Base-by-base conservation (phyloP, 2,113 vertebrate genomes). In the Oryzias woworae region DNA sequence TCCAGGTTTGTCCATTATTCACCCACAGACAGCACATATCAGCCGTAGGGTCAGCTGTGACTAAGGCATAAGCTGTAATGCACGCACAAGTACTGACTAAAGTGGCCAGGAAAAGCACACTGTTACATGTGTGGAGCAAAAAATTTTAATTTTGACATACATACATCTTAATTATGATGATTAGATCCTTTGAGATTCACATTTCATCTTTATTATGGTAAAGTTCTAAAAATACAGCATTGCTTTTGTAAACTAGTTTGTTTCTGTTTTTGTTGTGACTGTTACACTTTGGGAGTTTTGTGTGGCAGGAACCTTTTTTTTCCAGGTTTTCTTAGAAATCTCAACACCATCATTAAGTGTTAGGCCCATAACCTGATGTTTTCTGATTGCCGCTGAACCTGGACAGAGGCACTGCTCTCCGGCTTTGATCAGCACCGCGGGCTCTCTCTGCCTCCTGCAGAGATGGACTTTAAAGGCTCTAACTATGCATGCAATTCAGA, bases 301-400 rank as follows among this genome's bases (percentile, higher is more conserved):
- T 56, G 62, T 17, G 58, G 26, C 26, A 28, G 5, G 5, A 62
- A 76, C 74, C 67, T 67, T 42, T 16, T 24, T 44, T 62, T n/a
- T 18, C 13, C 15, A 54, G 57, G 62, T 42, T 66, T 71, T 71
- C 20, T 64, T 42, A 51, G 46, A 62, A 62, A 67, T 64, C 82
- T 66, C 71, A 71, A 74, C 52, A 43, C n/a, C 24, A 71, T 77
- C 69, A 78, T 78, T 68, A 77, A 42, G 28, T 18, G 52, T 53
- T 80, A 24, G 66, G 53, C 7, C 64, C 41, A 62, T 56, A 62
- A 69, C 75, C 66, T 4, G n/a, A 43, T 1, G 50, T 52, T 53
- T 62, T 51, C 50, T 58, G 50, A 78, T 74, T 80, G 73, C 72
- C 62, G 71, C 43, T 55, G 60, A 81, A 83, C 78, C 76, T 26